phyloP scores from a whole-genome alignment of 2,797 vertebrate species.

The Catostomus latipinnis region DNA sequence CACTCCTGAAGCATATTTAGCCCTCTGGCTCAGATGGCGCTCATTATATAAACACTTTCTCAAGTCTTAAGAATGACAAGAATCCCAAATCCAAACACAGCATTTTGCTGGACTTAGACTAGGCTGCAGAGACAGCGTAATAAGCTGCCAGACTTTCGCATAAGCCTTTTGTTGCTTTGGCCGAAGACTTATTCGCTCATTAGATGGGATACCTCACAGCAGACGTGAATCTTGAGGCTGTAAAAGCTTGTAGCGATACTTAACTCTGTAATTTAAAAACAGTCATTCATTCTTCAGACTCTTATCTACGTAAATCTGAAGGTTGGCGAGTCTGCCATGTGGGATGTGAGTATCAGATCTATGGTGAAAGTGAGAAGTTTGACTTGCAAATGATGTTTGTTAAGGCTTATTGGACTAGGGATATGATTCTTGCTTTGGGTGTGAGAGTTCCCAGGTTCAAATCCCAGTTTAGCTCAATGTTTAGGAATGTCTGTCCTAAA shows the following conservation, averaged over 20 bases:
- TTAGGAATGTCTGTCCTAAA: background rate
- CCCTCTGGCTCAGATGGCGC: slow-evolving; percentile 37
- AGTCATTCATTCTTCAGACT: slow-evolving; percentile 41
- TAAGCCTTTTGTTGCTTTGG: slow-evolving; percentile 56
- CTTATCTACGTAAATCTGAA: slow-evolving; percentile 31
- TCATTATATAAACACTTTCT: slow-evolving; percentile 56
- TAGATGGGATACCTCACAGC: slow-evolving; percentile 48
- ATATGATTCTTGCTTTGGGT: slow-evolving; percentile 40
- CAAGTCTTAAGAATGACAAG: slow-evolving; percentile 57
- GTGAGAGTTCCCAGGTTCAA: slow-evolving; percentile 27
- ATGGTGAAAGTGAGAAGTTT: background rate
- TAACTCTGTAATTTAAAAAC: background rate
- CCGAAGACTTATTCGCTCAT: slow-evolving; percentile 41
- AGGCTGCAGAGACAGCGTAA: slow-evolving; percentile 57
- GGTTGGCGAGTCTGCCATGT: background rate
- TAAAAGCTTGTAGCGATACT: slow-evolving; percentile 52
- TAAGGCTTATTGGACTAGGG: background rate
- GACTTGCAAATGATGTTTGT: background rate
- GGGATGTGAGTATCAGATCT: background rate
- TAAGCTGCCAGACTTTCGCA: slow-evolving; percentile 61
- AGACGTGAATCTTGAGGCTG: slow-evolving; percentile 48
- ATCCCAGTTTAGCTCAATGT: slow-evolving; percentile 16
- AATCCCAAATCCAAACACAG: slow-evolving; percentile 55
- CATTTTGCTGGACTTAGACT: slow-evolving; percentile 38
- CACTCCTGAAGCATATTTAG: slow-evolving; percentile 20